Evolutionary conservation across 2,797 vertebrate genomes (phyloP).

Genomic region (Craterocephalus amniculus): DNA sequence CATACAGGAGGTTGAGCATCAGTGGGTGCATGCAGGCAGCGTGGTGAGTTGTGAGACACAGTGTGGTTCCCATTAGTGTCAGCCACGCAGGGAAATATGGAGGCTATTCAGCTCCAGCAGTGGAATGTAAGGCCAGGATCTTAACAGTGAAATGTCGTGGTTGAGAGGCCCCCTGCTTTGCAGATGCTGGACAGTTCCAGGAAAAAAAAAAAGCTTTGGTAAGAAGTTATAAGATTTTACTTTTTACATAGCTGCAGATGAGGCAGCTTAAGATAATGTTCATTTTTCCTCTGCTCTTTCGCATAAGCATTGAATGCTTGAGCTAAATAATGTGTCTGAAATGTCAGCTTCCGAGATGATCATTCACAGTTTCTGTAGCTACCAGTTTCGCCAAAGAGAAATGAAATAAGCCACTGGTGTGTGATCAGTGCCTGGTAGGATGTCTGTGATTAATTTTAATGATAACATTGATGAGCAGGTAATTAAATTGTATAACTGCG

Average conservation of each 20-base stretch:
- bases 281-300: background rate
- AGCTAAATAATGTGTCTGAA: conserved; percentile 7
- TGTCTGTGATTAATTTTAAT: conserved; percentile 57
- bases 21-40: conserved; percentile 35
- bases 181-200: conserved; percentile 14
- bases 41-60: conserved; percentile 53
- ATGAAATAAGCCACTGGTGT: conserved; percentile 16
- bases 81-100: conserved; percentile 68
- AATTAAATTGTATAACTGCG: conserved; percentile 65
- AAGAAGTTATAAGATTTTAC: conserved; percentile 22
- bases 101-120: conserved; percentile 66
- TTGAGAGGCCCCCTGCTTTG: conserved; percentile 57
- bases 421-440: conserved; percentile 35
- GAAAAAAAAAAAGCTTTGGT: conserved; percentile 27
- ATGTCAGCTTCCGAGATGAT: background rate
- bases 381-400: conserved; percentile 17
- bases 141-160: conserved; percentile 57
- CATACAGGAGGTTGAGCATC: conserved; percentile 65
- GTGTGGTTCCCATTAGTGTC: conserved; percentile 79
- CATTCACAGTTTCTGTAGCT: conserved; percentile 2
- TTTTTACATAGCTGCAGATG: conserved; percentile 6
- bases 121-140: conserved; percentile 37
- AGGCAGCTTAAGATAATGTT: background rate
- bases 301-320: background rate
- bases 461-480: conserved; percentile 56